These are phyloP conservation scores for Protobothrops flavoviridis DNA, from an alignment of 2,113 vertebrate species.

Conservation along the genomic window DNA sequence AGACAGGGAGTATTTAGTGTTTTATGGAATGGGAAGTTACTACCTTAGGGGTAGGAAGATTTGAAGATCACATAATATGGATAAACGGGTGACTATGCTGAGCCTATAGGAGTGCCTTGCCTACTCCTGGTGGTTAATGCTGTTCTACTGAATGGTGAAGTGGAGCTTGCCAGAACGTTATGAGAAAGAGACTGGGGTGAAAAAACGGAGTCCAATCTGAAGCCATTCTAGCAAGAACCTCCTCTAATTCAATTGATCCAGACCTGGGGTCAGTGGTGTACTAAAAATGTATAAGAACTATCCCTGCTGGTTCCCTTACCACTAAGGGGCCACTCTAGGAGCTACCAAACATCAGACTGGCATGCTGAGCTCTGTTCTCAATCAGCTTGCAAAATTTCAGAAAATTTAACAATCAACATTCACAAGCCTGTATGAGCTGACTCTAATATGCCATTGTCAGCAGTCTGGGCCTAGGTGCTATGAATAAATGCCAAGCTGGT, in stretches of 20 bases:
- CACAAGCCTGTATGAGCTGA: not conserved
- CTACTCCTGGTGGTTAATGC: not conserved
- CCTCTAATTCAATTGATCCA: not conserved
- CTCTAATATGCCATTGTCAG: not conserved
- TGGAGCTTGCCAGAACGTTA: not conserved
- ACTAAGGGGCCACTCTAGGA: not conserved
- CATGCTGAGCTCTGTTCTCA: not conserved
- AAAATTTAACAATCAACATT: not conserved
- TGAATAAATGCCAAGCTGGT: not conserved
- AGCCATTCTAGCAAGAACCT: not conserved
- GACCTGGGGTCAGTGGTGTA: not conserved
- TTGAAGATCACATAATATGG: not conserved
- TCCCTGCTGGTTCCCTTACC: not conserved
- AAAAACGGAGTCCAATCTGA: not conserved
- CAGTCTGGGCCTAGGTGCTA: not conserved
- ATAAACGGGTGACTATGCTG: not conserved
- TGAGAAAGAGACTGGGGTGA: not conserved
- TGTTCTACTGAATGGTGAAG: not conserved
- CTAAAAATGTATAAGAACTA: not conserved
- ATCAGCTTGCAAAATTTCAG: not conserved
- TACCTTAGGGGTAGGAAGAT: not conserved
- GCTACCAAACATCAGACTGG: not conserved
- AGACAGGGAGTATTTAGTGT: not conserved
- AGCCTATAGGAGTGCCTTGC: not conserved
- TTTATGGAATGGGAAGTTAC: not conserved